Evolutionary conservation across 2,113 vertebrate genomes (phyloP).

Genomic region (Ornithorhynchus anatinus): DNA sequence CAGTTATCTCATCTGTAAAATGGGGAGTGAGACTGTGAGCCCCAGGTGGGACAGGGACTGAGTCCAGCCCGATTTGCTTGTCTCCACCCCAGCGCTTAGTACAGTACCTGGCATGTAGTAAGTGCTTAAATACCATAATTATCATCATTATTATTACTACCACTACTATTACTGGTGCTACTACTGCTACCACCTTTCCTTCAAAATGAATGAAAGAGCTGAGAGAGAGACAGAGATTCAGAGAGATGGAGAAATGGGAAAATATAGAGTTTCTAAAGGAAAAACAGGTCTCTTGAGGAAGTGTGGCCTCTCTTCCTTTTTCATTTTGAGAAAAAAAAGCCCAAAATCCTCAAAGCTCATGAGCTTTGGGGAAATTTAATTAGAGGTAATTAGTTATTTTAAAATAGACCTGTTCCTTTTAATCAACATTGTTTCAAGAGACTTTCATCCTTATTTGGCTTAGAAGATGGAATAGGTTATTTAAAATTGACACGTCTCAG

Average conservation of each 20-base stretch:
- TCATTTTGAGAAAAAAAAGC: neutral
- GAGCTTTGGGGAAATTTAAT: slow-evolving; percentile 3
- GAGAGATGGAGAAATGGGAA: neutral
- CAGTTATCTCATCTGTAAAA: no score
- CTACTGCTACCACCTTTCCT: slow-evolving; percentile 2
- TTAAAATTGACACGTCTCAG: neutral
- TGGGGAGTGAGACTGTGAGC: no score
- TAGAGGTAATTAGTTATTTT: slow-evolving; percentile 36
- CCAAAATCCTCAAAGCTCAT: slow-evolving; percentile 10
- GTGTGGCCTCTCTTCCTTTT: neutral
- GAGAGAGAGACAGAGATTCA: neutral
- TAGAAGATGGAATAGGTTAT: neutral
- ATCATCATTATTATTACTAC: no score
- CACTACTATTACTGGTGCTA: no score
- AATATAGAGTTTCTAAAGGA: neutral
- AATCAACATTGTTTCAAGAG: neutral
- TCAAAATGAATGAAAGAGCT: slow-evolving; percentile 19
- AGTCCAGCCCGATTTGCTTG: no score
- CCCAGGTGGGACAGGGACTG: no score
- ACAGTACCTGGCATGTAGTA: no score
- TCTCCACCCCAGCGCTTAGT: no score
- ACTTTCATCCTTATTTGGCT: neutral
- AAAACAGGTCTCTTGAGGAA: neutral
- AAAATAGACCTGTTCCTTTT: neutral
- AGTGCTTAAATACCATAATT: no score